Evolutionary conservation across 2,113 vertebrate species (phyloP).

Genomic region (Pelobates fuscus): DNA sequence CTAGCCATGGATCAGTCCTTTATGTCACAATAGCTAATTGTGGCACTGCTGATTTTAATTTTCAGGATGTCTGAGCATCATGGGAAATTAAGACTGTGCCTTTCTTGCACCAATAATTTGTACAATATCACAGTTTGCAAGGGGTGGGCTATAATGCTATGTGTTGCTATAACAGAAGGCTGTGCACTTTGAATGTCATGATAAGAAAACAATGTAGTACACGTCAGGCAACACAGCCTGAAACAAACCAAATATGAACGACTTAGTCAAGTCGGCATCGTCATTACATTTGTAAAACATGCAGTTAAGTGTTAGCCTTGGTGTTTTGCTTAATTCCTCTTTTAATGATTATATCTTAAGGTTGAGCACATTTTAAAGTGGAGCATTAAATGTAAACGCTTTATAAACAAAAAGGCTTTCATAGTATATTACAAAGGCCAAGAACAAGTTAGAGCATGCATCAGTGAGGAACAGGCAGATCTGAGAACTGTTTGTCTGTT

Average conservation of each 20-base stretch:
- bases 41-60: too few species aligned
- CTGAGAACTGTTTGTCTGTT: conserved; percentile 12
- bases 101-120: too few species aligned
- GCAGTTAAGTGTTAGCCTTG: conserved; percentile 19
- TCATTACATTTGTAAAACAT: conserved; percentile 20
- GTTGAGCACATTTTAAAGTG: conserved; percentile 31
- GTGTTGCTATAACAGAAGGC: too few species aligned
- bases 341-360: conserved; percentile 24
- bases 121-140: too few species aligned
- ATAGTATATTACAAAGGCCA: not conserved
- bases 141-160: too few species aligned
- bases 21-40: too few species aligned
- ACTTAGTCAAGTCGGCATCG: not conserved
- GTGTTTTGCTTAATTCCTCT: not conserved
- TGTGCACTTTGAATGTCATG: too few species aligned
- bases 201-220: too few species aligned
- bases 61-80: too few species aligned
- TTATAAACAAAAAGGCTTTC: conserved; percentile 16
- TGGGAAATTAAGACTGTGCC: too few species aligned
- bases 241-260: conserved; percentile 7
- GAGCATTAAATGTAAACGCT: conserved; percentile 19
- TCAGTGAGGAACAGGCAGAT: not conserved
- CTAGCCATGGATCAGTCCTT: too few species aligned
- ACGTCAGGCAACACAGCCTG: not conserved
- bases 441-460: conserved; percentile 20